Evolutionary conservation across 2,888 invertebrate species (phyloP).

Genomic region (Drosophila histrio): DNA sequence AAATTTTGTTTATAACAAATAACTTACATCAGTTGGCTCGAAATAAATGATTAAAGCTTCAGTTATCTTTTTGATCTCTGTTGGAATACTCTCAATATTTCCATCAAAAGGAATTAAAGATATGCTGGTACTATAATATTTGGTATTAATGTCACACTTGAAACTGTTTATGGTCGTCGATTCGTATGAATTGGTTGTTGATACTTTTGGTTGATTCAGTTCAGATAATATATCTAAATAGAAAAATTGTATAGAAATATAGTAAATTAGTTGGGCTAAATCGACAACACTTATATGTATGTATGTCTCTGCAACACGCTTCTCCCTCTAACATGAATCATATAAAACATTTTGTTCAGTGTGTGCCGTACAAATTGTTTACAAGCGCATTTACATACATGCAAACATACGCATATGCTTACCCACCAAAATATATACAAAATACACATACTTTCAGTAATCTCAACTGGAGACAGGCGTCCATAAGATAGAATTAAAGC

Average conservation of each 20-base stretch:
- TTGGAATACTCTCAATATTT: constrained; percentile 51
- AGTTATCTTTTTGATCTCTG: constrained; percentile 40
- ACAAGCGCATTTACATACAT: background rate
- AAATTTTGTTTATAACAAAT: background rate
- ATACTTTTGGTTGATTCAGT: constrained; percentile 36
- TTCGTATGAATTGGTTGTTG: constrained; percentile 18
- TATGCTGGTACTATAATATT: constrained; percentile 58
- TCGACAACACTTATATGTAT: too few relatives aligned
- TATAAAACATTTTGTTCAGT: background rate
- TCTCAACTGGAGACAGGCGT: constrained; percentile 31
- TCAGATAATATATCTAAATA: constrained; percentile 40
- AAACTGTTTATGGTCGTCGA: constrained; percentile 28
- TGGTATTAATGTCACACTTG: constrained; percentile 59
- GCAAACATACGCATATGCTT: background rate
- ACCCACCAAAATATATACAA: background rate
- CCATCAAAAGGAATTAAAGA: constrained; percentile 58
- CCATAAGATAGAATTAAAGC: constrained; percentile 52
- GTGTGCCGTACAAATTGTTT: background rate
- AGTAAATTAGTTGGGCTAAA: too few relatives aligned
- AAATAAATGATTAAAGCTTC: constrained; percentile 66
- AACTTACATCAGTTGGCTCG: constrained; percentile 54
- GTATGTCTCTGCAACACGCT: background rate
- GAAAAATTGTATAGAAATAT: too few relatives aligned
- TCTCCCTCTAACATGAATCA: background rate
- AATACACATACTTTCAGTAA: constrained; percentile 46